Conservation (phyloP, 2,113 vertebrate genomes). For the Triplophysa rosa region DNA sequence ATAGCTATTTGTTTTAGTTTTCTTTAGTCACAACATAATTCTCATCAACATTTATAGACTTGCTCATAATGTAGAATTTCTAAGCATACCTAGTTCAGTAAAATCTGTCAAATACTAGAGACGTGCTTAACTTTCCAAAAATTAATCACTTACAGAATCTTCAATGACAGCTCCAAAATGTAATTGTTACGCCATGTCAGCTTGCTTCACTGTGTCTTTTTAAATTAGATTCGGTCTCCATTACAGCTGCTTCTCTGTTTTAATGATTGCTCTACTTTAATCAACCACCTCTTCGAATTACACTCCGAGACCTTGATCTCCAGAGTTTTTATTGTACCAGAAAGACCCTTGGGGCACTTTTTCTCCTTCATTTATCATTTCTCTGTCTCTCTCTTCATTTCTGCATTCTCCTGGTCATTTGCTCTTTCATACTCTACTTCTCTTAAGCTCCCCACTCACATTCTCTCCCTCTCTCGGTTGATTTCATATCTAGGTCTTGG, state of each 20-base stretch:
- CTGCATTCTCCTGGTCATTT: slow-evolving; percentile 3
- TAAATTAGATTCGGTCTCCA: slow-evolving; percentile 31
- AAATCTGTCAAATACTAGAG: too few relatives aligned
- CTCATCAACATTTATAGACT: too few relatives aligned
- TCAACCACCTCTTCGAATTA: slow-evolving; percentile 35
- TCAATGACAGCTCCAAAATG: not conserved
- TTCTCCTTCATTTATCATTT: slow-evolving; percentile 31
- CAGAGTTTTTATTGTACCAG: slow-evolving; percentile 8
- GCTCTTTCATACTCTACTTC: slow-evolving; percentile 8
- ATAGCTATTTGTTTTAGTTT: too few relatives aligned
- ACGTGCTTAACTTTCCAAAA: too few relatives aligned
- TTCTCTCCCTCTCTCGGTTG: slow-evolving; percentile 41
- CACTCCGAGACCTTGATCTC: not conserved
- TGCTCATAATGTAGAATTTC: too few relatives aligned
- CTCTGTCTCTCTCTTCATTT: slow-evolving; percentile 10
- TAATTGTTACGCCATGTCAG: not conserved
- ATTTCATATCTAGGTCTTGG: slow-evolving; percentile 58
- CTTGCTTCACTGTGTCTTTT: slow-evolving; percentile 21
- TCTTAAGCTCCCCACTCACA: slow-evolving; percentile 1
- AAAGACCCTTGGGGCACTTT: slow-evolving; percentile 6
- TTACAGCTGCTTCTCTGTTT: slow-evolving; percentile 20
- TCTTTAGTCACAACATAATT: too few relatives aligned
- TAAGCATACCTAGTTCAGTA: too few relatives aligned
- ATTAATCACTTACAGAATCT: not conserved
- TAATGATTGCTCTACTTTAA: slow-evolving; percentile 37